Evolutionary conservation across 2,888 invertebrate genomes (phyloP).

Genomic region (Drosophila affinis): DNA sequence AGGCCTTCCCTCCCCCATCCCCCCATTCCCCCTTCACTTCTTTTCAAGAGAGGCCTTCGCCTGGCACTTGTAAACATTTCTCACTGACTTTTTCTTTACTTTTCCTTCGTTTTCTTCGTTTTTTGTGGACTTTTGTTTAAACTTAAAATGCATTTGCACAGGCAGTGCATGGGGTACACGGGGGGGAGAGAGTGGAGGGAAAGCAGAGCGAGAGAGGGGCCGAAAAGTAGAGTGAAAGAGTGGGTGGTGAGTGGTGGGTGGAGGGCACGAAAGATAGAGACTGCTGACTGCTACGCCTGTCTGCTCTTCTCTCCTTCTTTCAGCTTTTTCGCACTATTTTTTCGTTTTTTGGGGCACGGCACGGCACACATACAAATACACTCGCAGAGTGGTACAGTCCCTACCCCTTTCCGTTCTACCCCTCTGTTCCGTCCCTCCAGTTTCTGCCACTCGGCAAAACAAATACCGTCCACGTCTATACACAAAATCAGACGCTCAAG

Average conservation of each 20-base stretch:
- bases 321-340: background rate
- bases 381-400: background rate
- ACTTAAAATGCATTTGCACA: conserved; percentile 23
- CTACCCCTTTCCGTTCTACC: background rate
- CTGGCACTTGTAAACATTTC: conserved; percentile 12
- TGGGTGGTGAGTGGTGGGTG: background rate
- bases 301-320: background rate
- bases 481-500: conserved; percentile 81
- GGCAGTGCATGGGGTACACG: background rate
- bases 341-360: background rate
- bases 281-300: background rate
- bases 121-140: conserved; percentile 63
- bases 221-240: background rate
- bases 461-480: conserved; percentile 78
- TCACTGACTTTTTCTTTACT: conserved; percentile 16
- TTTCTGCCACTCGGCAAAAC: conserved; percentile 58
- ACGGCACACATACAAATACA: conserved; percentile 1
- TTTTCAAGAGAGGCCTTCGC: conserved; percentile 20
- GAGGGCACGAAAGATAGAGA: background rate
- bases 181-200: background rate
- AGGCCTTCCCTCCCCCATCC: conserved; percentile 33
- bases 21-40: conserved; percentile 24
- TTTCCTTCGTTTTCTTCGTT: conserved; percentile 39
- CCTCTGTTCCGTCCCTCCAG: background rate
- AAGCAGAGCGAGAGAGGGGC: background rate